phyloP scores from a whole-genome alignment of 2,797 vertebrate genomes.

The Remorina albescens region DNA sequence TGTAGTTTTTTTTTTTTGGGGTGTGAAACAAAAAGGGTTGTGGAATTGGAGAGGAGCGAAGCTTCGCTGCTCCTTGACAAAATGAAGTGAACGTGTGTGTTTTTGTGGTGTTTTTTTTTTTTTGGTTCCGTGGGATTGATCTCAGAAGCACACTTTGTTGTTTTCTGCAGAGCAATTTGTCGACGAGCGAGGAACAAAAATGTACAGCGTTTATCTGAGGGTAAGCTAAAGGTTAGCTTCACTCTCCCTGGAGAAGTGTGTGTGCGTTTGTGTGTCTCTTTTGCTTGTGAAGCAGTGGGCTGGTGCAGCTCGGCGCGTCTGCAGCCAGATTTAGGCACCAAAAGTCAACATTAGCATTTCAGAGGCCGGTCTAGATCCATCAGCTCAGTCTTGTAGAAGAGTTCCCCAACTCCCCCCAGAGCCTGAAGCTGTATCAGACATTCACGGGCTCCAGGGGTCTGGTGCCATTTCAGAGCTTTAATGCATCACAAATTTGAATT shows the following conservation, averaged over 20 bases:
- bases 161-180: slow-evolving; percentile 40
- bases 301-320: slow-evolving; percentile 9
- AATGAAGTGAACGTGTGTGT: slow-evolving; percentile 16
- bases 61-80: slow-evolving; percentile 14
- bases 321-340: slow-evolving; percentile 51
- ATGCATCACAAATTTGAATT: slow-evolving; percentile 67
- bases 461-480: slow-evolving; percentile 57
- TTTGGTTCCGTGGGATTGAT: slow-evolving; percentile 11
- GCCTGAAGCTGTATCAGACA: slow-evolving; percentile 53
- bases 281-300: slow-evolving; percentile 1
- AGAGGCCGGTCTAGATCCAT: slow-evolving; percentile 62
- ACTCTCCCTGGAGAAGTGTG: slow-evolving; percentile 4
- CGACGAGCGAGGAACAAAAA: slow-evolving; percentile 10
- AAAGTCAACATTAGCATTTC: slow-evolving; percentile 75
- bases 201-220: slow-evolving; percentile 21
- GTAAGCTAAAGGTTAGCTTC: slow-evolving; percentile 35
- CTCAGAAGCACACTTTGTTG: slow-evolving; percentile 27
- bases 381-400: slow-evolving; percentile 46
- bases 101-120: not conserved
- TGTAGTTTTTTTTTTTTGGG: slow-evolving; percentile 10
- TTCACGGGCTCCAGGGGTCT: slow-evolving; percentile 43
- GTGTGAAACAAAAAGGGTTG: slow-evolving; percentile 50
- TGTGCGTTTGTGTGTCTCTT: not conserved
- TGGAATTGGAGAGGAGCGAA: slow-evolving; percentile 34
- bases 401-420: slow-evolving; percentile 43